Conservation (phyloP, 2,113 vertebrate species). For the Entomyzon cyanotis region DNA sequence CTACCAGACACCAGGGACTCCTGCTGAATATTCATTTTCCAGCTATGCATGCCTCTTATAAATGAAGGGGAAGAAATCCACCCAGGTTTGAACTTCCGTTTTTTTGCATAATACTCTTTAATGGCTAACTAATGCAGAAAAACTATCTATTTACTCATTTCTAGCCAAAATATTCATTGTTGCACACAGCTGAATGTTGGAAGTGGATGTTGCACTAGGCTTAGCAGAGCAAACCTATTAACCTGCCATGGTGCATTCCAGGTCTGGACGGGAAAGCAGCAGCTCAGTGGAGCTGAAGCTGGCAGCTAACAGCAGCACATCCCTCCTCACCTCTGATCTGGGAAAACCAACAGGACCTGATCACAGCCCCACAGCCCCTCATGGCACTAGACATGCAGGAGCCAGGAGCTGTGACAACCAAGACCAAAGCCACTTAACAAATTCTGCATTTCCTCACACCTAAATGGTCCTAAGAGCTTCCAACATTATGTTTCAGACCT, state of each 20-base stretch:
- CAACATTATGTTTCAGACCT: not conserved
- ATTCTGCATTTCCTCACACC: not conserved
- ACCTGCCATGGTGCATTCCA: not conserved
- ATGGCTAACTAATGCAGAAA: not conserved
- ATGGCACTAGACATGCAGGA: not conserved
- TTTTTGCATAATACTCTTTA: not conserved
- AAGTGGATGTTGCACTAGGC: not conserved
- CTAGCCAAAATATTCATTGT: not conserved
- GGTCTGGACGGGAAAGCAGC: not conserved
- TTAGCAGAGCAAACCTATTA: not conserved
- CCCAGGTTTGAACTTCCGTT: not conserved
- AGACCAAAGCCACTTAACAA: not conserved
- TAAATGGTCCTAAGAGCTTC: not conserved
- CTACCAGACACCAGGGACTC: not conserved
- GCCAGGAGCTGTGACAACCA: not conserved
- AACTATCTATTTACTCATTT: not conserved
- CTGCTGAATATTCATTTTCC: not conserved
- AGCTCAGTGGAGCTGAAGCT: not conserved
- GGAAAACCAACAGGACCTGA: fast-evolving
- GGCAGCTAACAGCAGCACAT: not conserved
- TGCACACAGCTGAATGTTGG: not conserved
- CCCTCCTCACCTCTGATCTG: not conserved
- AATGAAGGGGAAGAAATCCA: not conserved
- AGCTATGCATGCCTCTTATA: not conserved
- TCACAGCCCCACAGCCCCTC: too few species aligned